A percentile compares a stretch with the other conserved stretches of the same genome.
Conservation (phyloP, 37 sponge, comb jelly and placozoan genomes). For the Petrosia ficiformis region DNA sequence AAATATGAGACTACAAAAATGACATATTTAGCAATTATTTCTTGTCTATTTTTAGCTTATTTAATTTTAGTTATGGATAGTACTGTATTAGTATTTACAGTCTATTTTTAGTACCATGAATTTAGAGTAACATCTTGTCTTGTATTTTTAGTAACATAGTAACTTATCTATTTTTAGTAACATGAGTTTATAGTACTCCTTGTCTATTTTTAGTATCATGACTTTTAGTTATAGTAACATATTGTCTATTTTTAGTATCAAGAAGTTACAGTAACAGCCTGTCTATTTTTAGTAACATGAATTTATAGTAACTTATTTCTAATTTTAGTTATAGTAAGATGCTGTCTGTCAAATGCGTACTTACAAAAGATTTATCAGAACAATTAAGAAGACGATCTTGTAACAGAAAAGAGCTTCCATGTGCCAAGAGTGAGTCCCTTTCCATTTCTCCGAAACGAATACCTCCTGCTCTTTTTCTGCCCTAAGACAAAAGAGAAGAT, state of each 20-base stretch:
- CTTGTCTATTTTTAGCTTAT: no score
- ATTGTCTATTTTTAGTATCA: no score
- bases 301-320: not conserved
- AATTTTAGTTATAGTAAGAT: not conserved
- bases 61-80: no score
- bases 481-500: constrained; percentile 35
- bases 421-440: constrained; percentile 88
- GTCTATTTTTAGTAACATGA: not conserved
- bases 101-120: no score
- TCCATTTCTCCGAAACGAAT: constrained; percentile 95
- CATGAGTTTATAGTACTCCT: no score
- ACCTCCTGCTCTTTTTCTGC: constrained; percentile 79
- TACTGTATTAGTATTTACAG: no score
- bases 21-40: no score
- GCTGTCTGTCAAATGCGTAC: not conserved
- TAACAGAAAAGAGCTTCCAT: constrained; percentile 91
- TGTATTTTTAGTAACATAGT: no score
- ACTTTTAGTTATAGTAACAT: no score
- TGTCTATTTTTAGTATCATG: no score
- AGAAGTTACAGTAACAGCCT: not conserved
- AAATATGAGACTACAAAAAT: constrained; percentile 61
- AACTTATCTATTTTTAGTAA: no score
- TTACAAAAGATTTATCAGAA: constrained; percentile 84
- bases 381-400: constrained; percentile 96
- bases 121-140: no score